Percentiles rank a stretch among this genome's conserved stretches.
Conservation (phyloP, 2,797 vertebrate species). For the Crenichthys baileyi region DNA sequence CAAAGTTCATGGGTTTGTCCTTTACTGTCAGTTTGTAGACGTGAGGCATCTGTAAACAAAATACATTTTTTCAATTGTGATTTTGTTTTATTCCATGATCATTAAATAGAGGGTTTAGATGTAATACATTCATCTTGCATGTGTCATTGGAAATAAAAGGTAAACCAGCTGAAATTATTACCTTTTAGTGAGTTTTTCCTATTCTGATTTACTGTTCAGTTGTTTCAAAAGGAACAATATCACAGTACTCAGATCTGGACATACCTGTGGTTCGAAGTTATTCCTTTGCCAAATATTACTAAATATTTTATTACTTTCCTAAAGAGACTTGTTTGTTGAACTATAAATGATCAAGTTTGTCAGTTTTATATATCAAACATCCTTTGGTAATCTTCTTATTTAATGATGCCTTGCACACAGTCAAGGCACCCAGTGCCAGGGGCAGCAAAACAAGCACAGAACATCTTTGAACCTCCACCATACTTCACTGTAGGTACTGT, state of each 20-base stretch:
- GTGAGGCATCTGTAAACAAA: background rate
- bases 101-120: background rate
- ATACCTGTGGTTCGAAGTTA: background rate
- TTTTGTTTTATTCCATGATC: background rate
- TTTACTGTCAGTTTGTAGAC: background rate
- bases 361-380: background rate
- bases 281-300: background rate
- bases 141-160: background rate
- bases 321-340: background rate
- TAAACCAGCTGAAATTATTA: background rate
- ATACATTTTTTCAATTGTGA: background rate
- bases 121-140: background rate
- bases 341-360: background rate
- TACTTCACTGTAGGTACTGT: too few relatives aligned
- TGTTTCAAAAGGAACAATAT: background rate
- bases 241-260: background rate
- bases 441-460: too few relatives aligned
- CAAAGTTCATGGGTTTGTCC: constrained; percentile 18
- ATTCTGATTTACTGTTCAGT: background rate
- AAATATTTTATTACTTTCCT: background rate
- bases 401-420: background rate
- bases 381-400: background rate
- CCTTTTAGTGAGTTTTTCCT: background rate
- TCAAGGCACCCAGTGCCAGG: too few relatives aligned
- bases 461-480: too few relatives aligned